These are phyloP conservation scores for Zygogramma bicolorata DNA, from an alignment of 2,888 invertebrate genomes.

Conservation along the genomic window DNA sequence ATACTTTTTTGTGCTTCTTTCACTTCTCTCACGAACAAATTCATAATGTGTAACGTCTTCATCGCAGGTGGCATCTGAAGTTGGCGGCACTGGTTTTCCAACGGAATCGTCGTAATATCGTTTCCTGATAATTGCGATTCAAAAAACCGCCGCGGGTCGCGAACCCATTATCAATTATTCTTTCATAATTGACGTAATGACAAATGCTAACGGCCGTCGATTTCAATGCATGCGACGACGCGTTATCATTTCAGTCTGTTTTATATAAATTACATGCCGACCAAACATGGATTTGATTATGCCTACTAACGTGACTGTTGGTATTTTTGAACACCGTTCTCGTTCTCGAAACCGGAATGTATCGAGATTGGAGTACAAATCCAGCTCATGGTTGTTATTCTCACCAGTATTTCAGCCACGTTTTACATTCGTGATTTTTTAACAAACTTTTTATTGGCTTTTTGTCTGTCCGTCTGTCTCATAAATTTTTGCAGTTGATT, in stretches of 20 bases:
- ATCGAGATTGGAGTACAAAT: background rate
- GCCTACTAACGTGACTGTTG: background rate
- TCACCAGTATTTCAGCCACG: too few relatives aligned
- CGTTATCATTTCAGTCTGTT: background rate
- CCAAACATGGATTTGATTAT: constrained; percentile 7
- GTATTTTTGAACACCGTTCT: background rate
- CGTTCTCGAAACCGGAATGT: background rate
- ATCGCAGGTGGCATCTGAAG: too few relatives aligned
- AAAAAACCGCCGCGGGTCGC: background rate
- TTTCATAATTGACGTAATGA: constrained; percentile 19
- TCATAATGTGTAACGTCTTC: too few relatives aligned
- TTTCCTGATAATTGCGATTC: background rate
- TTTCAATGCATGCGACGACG: background rate
- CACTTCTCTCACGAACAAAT: too few relatives aligned
- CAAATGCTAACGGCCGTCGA: background rate
- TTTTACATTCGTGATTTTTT: too few relatives aligned
- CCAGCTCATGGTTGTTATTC: background rate
- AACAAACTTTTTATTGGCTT: too few relatives aligned
- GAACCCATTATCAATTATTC: constrained; percentile 19
- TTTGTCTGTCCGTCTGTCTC: too few relatives aligned
- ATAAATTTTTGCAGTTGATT: too few relatives aligned
- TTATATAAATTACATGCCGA: constrained; percentile 1
- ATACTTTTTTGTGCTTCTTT: too few relatives aligned
- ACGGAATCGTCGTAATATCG: background rate
- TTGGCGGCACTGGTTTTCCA: background rate